phyloP scores from a whole-genome alignment of 1,140 invertebrate species.

The Sminthurides bifidus region DNA sequence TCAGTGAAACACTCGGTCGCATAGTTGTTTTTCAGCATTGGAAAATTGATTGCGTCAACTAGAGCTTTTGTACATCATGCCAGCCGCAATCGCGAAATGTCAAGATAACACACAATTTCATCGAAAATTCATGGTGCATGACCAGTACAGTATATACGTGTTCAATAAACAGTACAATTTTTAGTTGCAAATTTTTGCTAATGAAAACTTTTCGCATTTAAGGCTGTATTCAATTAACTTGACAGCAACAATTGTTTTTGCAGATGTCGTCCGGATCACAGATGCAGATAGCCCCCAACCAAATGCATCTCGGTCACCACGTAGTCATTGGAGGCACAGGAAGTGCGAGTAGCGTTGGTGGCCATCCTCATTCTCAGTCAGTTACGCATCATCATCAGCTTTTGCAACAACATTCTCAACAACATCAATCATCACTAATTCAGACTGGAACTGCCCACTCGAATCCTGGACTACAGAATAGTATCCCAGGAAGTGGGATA shows the following conservation, averaged over 20 bases:
- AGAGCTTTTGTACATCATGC: no score
- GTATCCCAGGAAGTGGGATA: not conserved
- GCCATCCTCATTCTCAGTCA: not conserved
- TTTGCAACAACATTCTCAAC: not conserved
- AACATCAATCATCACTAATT: not conserved
- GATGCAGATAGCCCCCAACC: constrained; percentile 83
- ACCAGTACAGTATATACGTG: no score
- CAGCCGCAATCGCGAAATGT: no score
- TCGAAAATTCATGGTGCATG: no score
- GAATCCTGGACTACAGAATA: not conserved
- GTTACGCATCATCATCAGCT: not conserved
- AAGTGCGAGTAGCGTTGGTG: not conserved
- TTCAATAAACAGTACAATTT: no score
- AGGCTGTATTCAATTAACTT: no score
- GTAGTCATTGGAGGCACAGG: constrained; percentile 8
- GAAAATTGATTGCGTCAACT: no score
- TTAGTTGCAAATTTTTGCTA: not conserved
- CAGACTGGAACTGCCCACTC: not conserved
- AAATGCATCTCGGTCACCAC: constrained; percentile 7
- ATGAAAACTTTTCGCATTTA: not conserved
- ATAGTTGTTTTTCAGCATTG: no score
- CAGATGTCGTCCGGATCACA: constrained; percentile 87
- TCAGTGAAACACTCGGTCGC: no score
- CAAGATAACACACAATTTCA: no score
- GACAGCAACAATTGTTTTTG: no score